Evolutionary conservation across 1,140 invertebrate species (phyloP), one percentile per base, ranked within the genome.

Genomic region (Parapsyche elsis): DNA sequence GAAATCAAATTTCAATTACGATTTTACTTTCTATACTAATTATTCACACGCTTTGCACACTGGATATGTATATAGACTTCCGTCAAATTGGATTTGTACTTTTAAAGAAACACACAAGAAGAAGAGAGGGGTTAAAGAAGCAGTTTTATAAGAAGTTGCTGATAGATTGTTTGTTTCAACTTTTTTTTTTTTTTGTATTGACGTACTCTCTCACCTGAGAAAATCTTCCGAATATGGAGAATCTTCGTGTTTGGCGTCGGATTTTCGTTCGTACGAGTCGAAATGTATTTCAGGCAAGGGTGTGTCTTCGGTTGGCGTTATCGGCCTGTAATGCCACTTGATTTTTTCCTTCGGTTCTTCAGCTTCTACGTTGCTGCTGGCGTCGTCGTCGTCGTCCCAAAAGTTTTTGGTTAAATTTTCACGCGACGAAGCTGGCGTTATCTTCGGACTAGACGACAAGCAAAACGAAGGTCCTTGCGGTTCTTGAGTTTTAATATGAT

Each of bases 231-330:
- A 87, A 85, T 87, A 88, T 76, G 83, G 78, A 44, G 78, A 49
- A 14, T 83, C 73, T 57, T 84, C 86, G 79, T 83, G 84, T 76
- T 86, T 85, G 61, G 16, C 21, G 9, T 61, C 12, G 7, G 64
- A 9, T 64, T 81, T 79, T 80, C 86, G 86, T 73, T 88, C 88
- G 83, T 87, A 89, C 75, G 88, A 87, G 83, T 89, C 86, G 85
- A 89, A 89, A 82, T 88, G 86, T 86, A 89, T 89, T 85, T 88
- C 87, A 75, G 88, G 88, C 79, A 88, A 84, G 10, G 71, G 14
- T 7, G 70, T 59, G 9, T 67, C 64, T 19, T 79, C 84, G 53
- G 84, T 84, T 46, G 87, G 86, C 79, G 84, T 88, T 80, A 85
- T 83, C 30, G 88, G 87, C 38, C 85, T 85, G 84, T 89, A 88